Base-by-base conservation (phyloP, 2,888 invertebrate genomes). In the Polia nebulosa region DNA sequence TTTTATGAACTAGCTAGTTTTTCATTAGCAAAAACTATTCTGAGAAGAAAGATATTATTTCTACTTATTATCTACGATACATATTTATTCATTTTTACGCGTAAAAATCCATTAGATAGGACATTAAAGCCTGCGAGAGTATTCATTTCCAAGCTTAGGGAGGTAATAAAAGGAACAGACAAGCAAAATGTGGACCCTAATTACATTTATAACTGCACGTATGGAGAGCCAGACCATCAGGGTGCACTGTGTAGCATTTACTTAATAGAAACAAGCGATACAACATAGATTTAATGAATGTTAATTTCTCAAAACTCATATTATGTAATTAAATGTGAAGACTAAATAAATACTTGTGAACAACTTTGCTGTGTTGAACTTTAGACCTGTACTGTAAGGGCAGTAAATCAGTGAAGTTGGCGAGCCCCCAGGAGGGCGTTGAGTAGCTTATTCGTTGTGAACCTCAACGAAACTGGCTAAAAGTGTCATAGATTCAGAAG, bases 401-500 rank as follows among this genome's bases (percentile, higher is more conserved):
- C 61, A 78, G 74, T 84, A 84, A 87, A 88, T 87, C 82, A 81
- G 65, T 34, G 41, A 74, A 83, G 74, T 82, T 82, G 68, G 63
- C 60, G 51, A 47, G 22, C 25, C 73, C 81, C 77, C 75, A 72
- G 75, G 80, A 69, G 86, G 66, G 74, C 78, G 78, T 86, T 87
- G 84, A 85, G 75, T 74, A 72, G 85, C 78, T 85, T 84, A 87
- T 76, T 80, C 79, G 72, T 83, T 82, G 82, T 83, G 83, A 85
- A 82, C 81, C 80, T 77, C 71, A 45, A 61, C 51, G 69, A 80
- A 82, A 76, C 72, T 78, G 76, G 72, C 67, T 80, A 85, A 83
- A 86, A 87, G 75, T 83, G 81, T 71, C 72, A 71, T 77, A 86
- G 80, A 83, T 79, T 78, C 72, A 72, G 52, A 72, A 62, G 72